Evolutionary conservation across 2,888 invertebrate genomes (phyloP), one percentile per base, ranked within the genome.

Genomic region (Protula sp.): DNA sequence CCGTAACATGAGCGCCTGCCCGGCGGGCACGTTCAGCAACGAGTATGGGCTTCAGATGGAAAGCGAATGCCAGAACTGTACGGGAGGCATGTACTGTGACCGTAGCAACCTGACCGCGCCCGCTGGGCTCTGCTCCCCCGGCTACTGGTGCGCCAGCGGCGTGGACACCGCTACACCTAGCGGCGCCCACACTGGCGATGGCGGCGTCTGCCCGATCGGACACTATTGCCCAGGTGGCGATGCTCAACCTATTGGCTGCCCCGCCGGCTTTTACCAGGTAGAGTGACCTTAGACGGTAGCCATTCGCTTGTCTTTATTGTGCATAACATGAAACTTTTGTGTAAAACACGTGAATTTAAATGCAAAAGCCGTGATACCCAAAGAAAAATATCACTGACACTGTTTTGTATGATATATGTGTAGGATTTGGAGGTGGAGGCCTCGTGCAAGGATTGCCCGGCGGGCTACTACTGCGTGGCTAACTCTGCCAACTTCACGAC

Each of bases 191-290:
- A 70, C 72, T n/a, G 78, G 78, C n/a, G 66, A 54, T 4, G 78
- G 78, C 27, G 76, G 73, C n/a, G 70, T 75, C 30, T 79, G 79
- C 64, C 75, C 78, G 2, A 62, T 63, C 0, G 79, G 79, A 2
- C 69, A 69, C 61, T 66, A 68, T 45, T 79, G 79, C 62, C 74
- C 75, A 19, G 64, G 65, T 1, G 71, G 64, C n/a, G 71, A 70
- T 3, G 70, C 67, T 0, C 30, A 67, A n/a, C 76, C 77, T 14
- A 64, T 64, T 14, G 72, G 73, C 2, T 79, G 79, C 66, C 63
- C 67, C 2, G 71, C 74, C 22, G 79, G 79, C 54, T 70, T 72
- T 4, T 79, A 76, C 61, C 78, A 78, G 74, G 78, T 74, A 59
- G 5, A 14, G 14, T 9, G 27, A 5, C n/a, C n/a, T n/a, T n/a